Evolutionary conservation across 2,797 vertebrate genomes (phyloP), one percentile per base, ranked within the genome.

Genomic region (Psittacula echo): DNA sequence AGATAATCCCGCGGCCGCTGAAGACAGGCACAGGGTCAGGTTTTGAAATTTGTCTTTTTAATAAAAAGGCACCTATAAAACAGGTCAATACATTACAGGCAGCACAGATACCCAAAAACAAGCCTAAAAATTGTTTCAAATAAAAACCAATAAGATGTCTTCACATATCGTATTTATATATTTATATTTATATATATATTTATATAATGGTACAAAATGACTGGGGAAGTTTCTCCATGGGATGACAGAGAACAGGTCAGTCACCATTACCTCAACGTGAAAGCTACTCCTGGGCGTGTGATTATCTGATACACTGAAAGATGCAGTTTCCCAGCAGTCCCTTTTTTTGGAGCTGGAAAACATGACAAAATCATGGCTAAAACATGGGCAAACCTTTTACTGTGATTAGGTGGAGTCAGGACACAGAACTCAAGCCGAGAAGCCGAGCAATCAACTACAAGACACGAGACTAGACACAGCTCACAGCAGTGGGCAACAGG

Each of bases 61-160:
- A 98, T 98, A 98, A 98, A 98, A 98, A 98, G 98, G 98, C 98
- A 98, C 98, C 98, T 98, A 98, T 98, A 98, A 98, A 98, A 98
- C 98, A 98, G 98, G 98, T 98, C 98, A 98, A 98, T 98, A 98
- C 98, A 97, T 98, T 98, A 98, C 98, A 98, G 97, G 98, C 98
- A 98, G 98, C 98, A 98, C 98, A 98, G 97, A 98, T 97, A 98
- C 98, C 98, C 98, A 98, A 98, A 97, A 98, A 98, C 97, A 98
- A 98, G 98, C 98, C 98, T 98, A 98, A 97, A 98, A 98, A 98
- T 98, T 94, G 97, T 98, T 97, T 98, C 97, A 98, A 98, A 98
- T 98, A 98, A 98, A 98, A 98, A 97, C 98, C 97, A 97, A 93
- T 97, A 98, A 96, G 97, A 98, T 98, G 98, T 98, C 94, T 98